These are phyloP conservation scores for Mobula hypostoma DNA, from an alignment of 2,113 vertebrate genomes.

Conservation along the genomic window DNA sequence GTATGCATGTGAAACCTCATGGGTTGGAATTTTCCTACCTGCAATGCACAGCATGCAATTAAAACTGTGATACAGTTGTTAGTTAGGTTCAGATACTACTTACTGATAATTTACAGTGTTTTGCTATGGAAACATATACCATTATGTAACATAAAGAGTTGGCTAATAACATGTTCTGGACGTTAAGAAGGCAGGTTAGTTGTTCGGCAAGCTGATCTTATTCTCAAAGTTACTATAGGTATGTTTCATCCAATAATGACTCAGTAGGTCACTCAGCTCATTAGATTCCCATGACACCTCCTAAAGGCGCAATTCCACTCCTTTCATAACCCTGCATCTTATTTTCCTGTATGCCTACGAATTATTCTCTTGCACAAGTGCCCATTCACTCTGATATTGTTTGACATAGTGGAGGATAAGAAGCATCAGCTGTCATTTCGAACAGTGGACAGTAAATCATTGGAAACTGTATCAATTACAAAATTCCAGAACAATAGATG, in stretches of 20 bases:
- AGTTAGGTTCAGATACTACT: neutral
- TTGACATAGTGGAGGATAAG: neutral
- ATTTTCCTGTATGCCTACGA: no score
- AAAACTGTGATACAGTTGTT: neutral
- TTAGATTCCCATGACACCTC: no score
- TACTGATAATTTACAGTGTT: constrained; percentile 3
- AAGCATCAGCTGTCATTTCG: neutral
- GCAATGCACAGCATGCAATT: no score
- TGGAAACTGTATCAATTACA: neutral
- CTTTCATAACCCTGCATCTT: no score
- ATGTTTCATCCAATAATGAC: no score
- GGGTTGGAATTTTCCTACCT: no score
- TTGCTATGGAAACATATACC: neutral
- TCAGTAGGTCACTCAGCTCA: no score
- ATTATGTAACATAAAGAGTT: neutral
- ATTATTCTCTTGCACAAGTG: no score
- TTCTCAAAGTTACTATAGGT: neutral
- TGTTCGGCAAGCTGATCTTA: neutral
- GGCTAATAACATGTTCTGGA: neutral
- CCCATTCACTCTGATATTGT: no score
- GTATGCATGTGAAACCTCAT: neutral
- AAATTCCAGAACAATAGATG: neutral
- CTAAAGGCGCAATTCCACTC: no score
- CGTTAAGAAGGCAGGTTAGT: neutral
- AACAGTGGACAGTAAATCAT: neutral